These are phyloP conservation scores for Pammene aurita DNA, from an alignment of 2,888 invertebrate genomes.

Conservation along the genomic window DNA sequence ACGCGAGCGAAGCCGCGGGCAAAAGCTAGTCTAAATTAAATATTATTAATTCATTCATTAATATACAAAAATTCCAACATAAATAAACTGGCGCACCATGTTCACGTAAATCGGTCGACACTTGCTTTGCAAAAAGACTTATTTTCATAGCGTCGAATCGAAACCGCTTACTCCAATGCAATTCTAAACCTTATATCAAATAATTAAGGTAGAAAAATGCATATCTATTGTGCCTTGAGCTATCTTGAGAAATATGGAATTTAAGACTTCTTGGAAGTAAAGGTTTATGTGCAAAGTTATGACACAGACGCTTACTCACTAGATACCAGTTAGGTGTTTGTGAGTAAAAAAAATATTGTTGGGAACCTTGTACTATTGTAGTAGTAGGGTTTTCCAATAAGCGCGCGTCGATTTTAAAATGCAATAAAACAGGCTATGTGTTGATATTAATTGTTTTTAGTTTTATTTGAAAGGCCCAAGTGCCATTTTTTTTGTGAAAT, in stretches of 20 bases:
- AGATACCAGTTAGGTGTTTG: no score
- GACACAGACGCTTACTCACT: not conserved
- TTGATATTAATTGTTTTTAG: no score
- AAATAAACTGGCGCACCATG: slow-evolving; percentile 14
- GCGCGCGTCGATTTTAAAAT: no score
- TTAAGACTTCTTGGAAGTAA: slow-evolving; percentile 5
- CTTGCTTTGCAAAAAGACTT: not conserved
- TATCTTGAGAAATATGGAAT: slow-evolving; percentile 3
- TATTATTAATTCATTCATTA: no score
- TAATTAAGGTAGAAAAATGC: not conserved
- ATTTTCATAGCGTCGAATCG: not conserved
- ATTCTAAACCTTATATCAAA: slow-evolving; percentile 6
- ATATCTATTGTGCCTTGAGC: not conserved
- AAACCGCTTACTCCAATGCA: not conserved
- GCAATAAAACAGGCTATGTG: no score
- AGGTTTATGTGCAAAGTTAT: slow-evolving; percentile 1
- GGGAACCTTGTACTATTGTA: no score
- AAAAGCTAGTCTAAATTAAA: no score
- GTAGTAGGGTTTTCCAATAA: no score
- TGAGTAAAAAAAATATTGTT: no score
- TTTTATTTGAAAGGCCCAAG: no score
- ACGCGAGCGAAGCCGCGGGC: no score
- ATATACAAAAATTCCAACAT: not conserved
- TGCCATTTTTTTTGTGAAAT: no score
- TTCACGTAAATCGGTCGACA: slow-evolving; percentile 4